These are phyloP conservation scores for Apodemia duryi DNA, from an alignment of 2,888 invertebrate species.

Conservation along the genomic window DNA sequence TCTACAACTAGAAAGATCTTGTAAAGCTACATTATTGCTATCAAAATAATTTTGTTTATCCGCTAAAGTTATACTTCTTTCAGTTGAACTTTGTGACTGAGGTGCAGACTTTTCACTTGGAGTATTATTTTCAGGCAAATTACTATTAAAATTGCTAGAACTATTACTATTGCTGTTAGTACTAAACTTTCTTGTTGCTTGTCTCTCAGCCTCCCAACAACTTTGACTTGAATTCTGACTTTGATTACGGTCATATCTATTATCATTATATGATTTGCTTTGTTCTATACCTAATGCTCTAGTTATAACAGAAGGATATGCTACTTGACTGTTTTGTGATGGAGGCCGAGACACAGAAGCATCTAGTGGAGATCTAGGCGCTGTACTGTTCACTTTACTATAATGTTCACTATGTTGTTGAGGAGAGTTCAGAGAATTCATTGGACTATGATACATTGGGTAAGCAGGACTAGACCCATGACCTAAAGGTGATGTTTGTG, in stretches of 20 bases:
- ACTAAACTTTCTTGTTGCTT: slow-evolving; percentile 69
- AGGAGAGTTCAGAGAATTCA: slow-evolving; percentile 87
- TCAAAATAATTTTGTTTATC: slow-evolving; percentile 83
- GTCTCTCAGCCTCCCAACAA: slow-evolving; percentile 81
- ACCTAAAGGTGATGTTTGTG: slow-evolving; percentile 85
- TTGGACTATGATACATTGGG: slow-evolving; percentile 91
- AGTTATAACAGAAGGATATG: slow-evolving; percentile 91
- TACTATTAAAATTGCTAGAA: slow-evolving; percentile 60
- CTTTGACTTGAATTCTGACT: slow-evolving; percentile 66
- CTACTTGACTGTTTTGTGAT: slow-evolving; percentile 81
- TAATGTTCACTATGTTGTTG: slow-evolving; percentile 82
- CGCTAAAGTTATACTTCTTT: slow-evolving; percentile 63
- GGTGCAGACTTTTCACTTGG: slow-evolving; percentile 64
- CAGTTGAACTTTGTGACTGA: slow-evolving; percentile 63
- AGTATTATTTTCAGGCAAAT: slow-evolving; percentile 66
- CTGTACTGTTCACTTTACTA: slow-evolving; percentile 68
- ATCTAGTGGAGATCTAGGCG: slow-evolving; percentile 85
- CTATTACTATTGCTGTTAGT: slow-evolving; percentile 62
- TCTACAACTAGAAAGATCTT: slow-evolving; percentile 85
- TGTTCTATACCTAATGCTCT: slow-evolving; percentile 84
- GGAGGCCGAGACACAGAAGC: slow-evolving; percentile 83
- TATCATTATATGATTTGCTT: slow-evolving; percentile 72
- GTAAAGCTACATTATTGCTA: slow-evolving; percentile 80
- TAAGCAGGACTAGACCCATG: slow-evolving; percentile 89
- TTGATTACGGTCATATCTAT: slow-evolving; percentile 75